A percentile compares a stretch with the other conserved stretches of the same genome.
phyloP scores from a whole-genome alignment of 2,113 vertebrate genomes.

The Ciconia stormi region DNA sequence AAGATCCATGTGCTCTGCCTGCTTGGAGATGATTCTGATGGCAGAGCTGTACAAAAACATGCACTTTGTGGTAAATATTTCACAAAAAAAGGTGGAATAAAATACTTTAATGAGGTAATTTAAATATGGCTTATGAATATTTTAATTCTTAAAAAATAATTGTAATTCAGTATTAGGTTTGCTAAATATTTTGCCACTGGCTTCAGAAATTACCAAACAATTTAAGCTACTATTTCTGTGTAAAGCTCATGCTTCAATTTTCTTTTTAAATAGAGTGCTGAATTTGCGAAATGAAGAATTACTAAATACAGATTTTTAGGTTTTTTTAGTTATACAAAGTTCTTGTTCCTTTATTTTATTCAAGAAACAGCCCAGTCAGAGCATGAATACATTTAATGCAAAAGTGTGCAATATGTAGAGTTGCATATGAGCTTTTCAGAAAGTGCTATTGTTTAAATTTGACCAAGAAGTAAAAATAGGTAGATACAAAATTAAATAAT shows the following conservation, averaged over 20 bases:
- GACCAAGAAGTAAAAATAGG: neutral
- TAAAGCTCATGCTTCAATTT: neutral
- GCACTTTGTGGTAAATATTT: neutral
- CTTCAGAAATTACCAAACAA: conserved; percentile 1
- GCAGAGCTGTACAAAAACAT: neutral
- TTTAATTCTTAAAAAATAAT: neutral
- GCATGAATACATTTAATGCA: neutral
- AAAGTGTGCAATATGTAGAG: neutral
- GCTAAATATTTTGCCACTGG: neutral
- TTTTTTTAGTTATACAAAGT: neutral
- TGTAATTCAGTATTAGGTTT: neutral
- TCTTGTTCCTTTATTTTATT: neutral
- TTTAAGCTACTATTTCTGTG: neutral
- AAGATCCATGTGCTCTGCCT: neutral
- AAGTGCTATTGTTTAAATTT: neutral
- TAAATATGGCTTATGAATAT: neutral
- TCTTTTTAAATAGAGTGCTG: neutral
- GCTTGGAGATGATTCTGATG: neutral
- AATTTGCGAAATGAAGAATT: neutral
- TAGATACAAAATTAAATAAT: neutral
- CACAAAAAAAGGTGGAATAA: neutral
- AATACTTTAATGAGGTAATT: neutral
- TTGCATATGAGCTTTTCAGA: neutral
- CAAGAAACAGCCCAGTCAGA: neutral
- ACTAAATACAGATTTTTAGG: neutral